Evolutionary conservation across 1,140 invertebrate species (phyloP).

Genomic region (Orussus abietinus): DNA sequence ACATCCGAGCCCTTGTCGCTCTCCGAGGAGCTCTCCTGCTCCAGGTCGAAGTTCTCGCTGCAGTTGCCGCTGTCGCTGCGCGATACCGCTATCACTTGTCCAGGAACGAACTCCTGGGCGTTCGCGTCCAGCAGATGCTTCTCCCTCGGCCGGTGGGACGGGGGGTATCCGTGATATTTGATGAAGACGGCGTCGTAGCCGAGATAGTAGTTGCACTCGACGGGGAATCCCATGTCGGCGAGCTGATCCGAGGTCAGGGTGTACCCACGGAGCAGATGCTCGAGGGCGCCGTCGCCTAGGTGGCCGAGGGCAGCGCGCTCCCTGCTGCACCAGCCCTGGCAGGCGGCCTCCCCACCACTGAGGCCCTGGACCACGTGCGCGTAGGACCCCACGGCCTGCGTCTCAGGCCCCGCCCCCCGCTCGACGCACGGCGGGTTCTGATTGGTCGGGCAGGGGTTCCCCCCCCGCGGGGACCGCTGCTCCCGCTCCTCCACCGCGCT

Average conservation of each 20-base stretch:
- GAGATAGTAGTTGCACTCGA: slow-evolving; percentile 58
- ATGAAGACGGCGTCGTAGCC: slow-evolving; percentile 60
- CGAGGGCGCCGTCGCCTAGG: slow-evolving; percentile 43
- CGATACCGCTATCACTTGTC: slow-evolving; percentile 8
- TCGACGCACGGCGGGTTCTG: slow-evolving; percentile 7
- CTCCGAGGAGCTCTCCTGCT: slow-evolving; percentile 48
- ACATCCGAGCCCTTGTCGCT: slow-evolving; percentile 46
- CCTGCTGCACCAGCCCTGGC: neutral
- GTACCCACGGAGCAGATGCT: slow-evolving; percentile 56
- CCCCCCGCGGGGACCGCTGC: neutral
- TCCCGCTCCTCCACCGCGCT: slow-evolving; percentile 7
- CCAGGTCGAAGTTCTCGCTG: slow-evolving; percentile 31
- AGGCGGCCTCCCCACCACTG: slow-evolving; percentile 34
- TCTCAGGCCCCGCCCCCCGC: too few species aligned
- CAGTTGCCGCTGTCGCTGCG: slow-evolving; percentile 23
- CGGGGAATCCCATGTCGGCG: slow-evolving; percentile 68
- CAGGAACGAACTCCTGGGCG: slow-evolving; percentile 63
- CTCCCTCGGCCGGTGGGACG: slow-evolving; percentile 19
- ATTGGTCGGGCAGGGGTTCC: slow-evolving; percentile 6
- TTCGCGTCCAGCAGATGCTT: slow-evolving; percentile 57
- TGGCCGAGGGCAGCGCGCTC: slow-evolving; percentile 12
- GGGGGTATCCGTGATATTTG: slow-evolving; percentile 14
- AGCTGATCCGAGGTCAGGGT: slow-evolving; percentile 63
- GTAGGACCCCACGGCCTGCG: too few species aligned
- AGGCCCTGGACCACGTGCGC: too few species aligned